Percentiles rank a stretch among this genome's conserved stretches.
Conservation (phyloP, 2,113 vertebrate genomes). For the Peromyscus californicus region DNA sequence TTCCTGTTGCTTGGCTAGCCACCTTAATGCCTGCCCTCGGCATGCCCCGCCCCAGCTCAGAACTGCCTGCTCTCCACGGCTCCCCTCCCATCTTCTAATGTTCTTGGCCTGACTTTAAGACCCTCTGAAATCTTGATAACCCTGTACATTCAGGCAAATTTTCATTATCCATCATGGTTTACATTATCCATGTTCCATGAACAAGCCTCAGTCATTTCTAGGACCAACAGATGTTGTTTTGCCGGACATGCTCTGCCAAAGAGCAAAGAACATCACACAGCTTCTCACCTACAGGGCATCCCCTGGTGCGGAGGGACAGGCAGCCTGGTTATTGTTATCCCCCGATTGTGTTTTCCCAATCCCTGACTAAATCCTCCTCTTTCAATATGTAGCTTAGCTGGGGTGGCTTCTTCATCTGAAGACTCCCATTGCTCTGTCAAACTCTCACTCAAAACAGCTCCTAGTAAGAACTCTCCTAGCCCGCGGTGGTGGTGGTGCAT, state of each 20-base stretch:
- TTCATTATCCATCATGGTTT: neutral
- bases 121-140: neutral
- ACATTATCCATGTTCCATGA: neutral
- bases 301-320: neutral
- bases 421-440: neutral
- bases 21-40: neutral
- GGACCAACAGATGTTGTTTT: neutral
- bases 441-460: neutral
- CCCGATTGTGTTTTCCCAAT: neutral
- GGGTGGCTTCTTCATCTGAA: neutral
- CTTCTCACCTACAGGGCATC: neutral
- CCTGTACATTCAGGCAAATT: neutral
- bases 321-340: neutral
- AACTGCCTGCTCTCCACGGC: accelerated
- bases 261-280: neutral
- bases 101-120: neutral
- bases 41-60: neutral
- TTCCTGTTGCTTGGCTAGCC: neutral
- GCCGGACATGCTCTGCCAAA: neutral
- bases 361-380: neutral
- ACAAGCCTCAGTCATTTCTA: neutral
- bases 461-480: neutral
- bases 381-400: neutral
- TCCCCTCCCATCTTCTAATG: accelerated
- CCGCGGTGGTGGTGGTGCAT: no score